Conservation (phyloP, 2,797 vertebrate species). For the Gymnocypris eckloni region DNA sequence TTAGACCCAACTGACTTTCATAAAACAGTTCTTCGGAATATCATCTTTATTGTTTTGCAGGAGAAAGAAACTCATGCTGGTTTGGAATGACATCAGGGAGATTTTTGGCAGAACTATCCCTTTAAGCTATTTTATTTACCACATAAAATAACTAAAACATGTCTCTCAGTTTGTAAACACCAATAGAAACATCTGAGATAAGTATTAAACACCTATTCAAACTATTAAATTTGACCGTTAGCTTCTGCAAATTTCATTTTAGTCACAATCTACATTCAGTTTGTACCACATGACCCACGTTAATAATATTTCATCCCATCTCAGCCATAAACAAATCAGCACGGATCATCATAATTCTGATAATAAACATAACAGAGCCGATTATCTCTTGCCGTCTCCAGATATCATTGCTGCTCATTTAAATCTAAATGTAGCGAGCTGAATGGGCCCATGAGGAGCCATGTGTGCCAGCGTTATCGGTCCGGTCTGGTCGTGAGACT, state of each 20-base stretch:
- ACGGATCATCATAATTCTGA: slow-evolving; percentile 36
- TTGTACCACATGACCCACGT: neutral
- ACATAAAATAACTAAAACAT: neutral
- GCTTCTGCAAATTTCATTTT: neutral
- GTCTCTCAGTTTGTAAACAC: neutral
- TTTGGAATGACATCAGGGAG: neutral
- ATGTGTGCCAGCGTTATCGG: slow-evolving; percentile 28
- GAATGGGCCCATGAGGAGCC: slow-evolving; percentile 56
- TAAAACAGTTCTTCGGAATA: neutral
- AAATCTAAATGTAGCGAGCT: slow-evolving; percentile 51
- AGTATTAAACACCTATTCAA: neutral
- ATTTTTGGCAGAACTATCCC: neutral
- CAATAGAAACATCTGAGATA: neutral
- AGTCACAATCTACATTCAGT: neutral
- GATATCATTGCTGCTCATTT: slow-evolving; percentile 59
- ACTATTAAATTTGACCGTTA: neutral
- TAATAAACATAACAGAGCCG: slow-evolving; percentile 55
- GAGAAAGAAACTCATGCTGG: neutral
- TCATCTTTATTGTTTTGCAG: neutral
- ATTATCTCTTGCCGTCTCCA: slow-evolving; percentile 48
- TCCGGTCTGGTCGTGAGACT: slow-evolving; percentile 45
- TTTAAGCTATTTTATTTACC: neutral
- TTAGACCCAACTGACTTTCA: neutral
- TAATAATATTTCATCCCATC: slow-evolving; percentile 29
- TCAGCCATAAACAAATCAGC: slow-evolving; percentile 37